Base-by-base conservation (phyloP, 1,140 invertebrate genomes). In the Drosophila busckii region DNA sequence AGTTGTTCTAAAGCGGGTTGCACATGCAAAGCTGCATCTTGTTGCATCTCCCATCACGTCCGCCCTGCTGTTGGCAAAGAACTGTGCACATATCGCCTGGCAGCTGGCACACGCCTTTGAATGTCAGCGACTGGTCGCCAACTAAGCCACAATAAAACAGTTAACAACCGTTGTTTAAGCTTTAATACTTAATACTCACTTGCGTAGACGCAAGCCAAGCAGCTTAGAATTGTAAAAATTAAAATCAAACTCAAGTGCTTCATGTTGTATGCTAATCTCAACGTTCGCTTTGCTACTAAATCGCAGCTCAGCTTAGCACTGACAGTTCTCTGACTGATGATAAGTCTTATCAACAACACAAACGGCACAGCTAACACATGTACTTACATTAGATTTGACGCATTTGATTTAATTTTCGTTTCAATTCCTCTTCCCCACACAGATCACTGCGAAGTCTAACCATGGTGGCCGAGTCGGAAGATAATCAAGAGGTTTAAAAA, bases 371-470 rank as follows among this genome's bases (percentile, higher is more conserved):
- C 38, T 22, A 49, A 41, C 31, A 70, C 50, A 58, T 17, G 15
- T 10, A 20, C 23, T n/a, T 26, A 67, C 17, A 17, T 37, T 38
- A 19, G 34, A 54, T 29, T 63, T 13, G 13, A 31, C 20, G 31
- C 31, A 44, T 19, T 34, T 19, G 41, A 23, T 31, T 32, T 13
- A 20, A 48, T 29, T 41, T 6, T 17, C 5, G 32, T 31, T 42
- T 29, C 7, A 20, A 6, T 15, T 13, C 15, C 2, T 2, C 29
- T 16, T 17, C 28, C 4, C 16, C 9, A 4, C 26, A 46, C 58
- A 86, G 84, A 85, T 86, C 84, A 34, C 62, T 86, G 64, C 78
- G 84, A 59, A 86, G 84, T 71, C 78, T 86, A 42, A 86, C 73
- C 53, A 84, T 84, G 65, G 84, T 84, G 42, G 78, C 63, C 46